Conservation (phyloP, 2,797 vertebrate genomes). For the Acridotheres tristis region DNA sequence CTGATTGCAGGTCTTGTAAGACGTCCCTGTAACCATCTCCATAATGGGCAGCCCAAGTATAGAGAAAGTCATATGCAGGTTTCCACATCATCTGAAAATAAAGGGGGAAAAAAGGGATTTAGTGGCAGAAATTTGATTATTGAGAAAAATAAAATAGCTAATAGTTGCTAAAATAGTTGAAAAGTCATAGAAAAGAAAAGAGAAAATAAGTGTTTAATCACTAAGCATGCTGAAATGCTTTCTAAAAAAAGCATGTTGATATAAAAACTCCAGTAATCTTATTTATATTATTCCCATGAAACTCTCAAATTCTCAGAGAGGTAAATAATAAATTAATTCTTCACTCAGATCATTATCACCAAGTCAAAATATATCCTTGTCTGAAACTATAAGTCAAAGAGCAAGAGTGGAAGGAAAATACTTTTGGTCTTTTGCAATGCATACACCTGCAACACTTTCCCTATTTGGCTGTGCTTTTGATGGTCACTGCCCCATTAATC, state of each 20-base stretch:
- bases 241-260: background rate
- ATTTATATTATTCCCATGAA: background rate
- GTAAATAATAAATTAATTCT: background rate
- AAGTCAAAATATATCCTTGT: background rate
- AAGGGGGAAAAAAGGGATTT: background rate
- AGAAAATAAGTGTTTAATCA: background rate
- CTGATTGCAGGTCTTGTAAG: constrained; percentile 91
- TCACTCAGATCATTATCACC: background rate
- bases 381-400: background rate
- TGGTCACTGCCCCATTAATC: background rate
- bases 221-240: background rate
- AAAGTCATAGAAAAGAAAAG: background rate
- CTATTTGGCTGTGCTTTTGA: background rate
- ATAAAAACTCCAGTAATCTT: background rate
- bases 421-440: background rate
- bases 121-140: background rate
- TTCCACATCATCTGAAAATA: constrained; percentile 94
- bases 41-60: constrained; percentile 89
- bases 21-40: constrained; percentile 89
- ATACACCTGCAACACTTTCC: background rate
- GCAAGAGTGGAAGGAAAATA: background rate
- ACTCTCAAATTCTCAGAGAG: background rate
- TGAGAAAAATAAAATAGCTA: background rate
- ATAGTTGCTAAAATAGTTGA: background rate
- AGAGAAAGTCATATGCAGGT: constrained; percentile 96